Evolutionary conservation across 2,113 vertebrate genomes (phyloP), one percentile per base, ranked within the genome.

Genomic region (Rhombomys opimus): DNA sequence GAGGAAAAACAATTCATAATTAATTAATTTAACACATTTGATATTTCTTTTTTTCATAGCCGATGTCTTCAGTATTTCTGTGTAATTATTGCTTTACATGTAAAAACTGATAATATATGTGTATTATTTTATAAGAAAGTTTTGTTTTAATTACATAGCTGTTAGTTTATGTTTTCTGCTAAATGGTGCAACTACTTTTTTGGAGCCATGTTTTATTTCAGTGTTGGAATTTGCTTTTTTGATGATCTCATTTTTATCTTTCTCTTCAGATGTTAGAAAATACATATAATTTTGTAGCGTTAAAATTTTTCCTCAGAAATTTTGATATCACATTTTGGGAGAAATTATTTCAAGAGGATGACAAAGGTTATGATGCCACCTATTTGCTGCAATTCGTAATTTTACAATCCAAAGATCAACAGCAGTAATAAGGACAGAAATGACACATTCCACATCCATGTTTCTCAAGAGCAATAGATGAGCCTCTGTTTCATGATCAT

Each of bases 61-160:
- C 18, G 93, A 57, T 88, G 52, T 65, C 30, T 88, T 95, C 85
- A 61, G 12, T 32, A 86, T 68, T 23, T 5, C 10, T 94, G 5
- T 88, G 6, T 87, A 73, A 35, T 96, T 92, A 95, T 84, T 88
- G n/a, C n/a, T 95, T 90, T 92, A 88, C 8, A 94, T 87, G 77
- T 77, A 72, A 81, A 96, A 95, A 73, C 13, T 65, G 41, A 82
- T 20, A 90, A 30, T 41, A 90, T 54, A 67, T 32, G 5, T 93
- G 15, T 41, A 32, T 46, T 76, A 17, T 73, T 57, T 90, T 88
- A 92, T 73, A 94, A 87, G n/a, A 23, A 85, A 94, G 46, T 12
- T 91, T 10, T 87, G 30, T 94, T 88, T 93, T 77, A 94, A 89
- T 91, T 77, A 84, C 22, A 75, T 52, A 70, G n/a, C 8, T 93